phyloP scores from a whole-genome alignment of 2,113 vertebrate genomes.

The Protobothrops mucrosquamatus region DNA sequence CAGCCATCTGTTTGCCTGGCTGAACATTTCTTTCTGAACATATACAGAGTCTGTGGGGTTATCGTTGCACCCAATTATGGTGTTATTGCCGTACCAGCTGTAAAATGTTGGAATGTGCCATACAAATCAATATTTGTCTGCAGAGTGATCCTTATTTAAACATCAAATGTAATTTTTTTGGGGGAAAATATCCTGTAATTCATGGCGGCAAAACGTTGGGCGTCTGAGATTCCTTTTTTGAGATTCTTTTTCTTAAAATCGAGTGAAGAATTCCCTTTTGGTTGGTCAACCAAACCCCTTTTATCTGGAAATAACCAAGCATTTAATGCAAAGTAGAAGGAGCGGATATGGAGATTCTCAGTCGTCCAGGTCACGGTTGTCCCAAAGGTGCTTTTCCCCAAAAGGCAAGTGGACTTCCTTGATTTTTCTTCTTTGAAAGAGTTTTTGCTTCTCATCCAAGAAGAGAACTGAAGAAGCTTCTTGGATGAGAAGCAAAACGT shows the following conservation, averaged over 20 bases:
- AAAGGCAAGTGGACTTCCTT: neutral
- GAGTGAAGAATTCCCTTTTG: neutral
- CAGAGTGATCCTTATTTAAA: conserved; percentile 1
- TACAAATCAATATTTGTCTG: conserved; percentile 12
- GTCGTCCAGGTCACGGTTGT: neutral
- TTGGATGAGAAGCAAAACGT: too few relatives aligned
- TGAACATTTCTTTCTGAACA: conserved; percentile 29
- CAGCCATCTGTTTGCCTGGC: conserved; percentile 37
- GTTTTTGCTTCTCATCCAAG: neutral
- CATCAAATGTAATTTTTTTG: neutral
- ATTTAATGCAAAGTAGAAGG: too few relatives aligned
- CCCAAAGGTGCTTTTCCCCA: neutral
- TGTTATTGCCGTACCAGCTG: neutral
- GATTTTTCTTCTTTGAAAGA: neutral
- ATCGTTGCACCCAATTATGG: neutral
- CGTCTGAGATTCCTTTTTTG: neutral
- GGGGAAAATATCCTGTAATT: neutral
- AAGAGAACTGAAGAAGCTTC: neutral
- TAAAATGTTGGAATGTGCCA: neutral
- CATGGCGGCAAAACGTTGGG: neutral
- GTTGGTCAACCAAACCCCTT: too few relatives aligned
- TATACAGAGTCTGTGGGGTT: neutral
- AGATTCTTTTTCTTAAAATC: neutral
- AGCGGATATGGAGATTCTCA: neutral
- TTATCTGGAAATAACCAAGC: neutral